Percentiles rank a stretch among this genome's conserved stretches.
These are phyloP conservation scores for Hiodon tergisus DNA, from an alignment of 2,113 vertebrate species.

Conservation along the genomic window DNA sequence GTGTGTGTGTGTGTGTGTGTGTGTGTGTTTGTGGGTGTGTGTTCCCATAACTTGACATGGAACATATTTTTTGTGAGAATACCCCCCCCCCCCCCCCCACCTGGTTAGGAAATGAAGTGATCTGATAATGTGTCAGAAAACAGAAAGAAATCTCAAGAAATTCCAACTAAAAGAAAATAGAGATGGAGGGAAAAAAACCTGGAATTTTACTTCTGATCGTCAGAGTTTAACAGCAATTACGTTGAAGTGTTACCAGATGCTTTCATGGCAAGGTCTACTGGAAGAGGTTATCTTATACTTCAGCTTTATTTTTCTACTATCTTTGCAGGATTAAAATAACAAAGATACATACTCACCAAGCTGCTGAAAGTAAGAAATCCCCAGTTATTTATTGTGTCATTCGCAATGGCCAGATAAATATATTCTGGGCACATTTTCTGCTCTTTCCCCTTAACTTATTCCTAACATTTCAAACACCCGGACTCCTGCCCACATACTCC, in stretches of 20 bases:
- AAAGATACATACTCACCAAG: background rate
- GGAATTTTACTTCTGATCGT: slow-evolving; percentile 44
- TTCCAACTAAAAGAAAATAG: slow-evolving; percentile 48
- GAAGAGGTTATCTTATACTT: slow-evolving; percentile 38
- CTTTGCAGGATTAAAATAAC: slow-evolving; percentile 23
- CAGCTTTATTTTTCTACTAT: slow-evolving; percentile 29
- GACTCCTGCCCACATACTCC: too few species aligned
- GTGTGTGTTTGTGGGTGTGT: too few species aligned
- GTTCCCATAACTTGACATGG: background rate
- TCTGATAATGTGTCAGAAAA: slow-evolving; percentile 20
- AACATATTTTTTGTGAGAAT: background rate
- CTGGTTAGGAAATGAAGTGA: slow-evolving; percentile 16
- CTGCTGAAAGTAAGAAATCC: slow-evolving; percentile 15
- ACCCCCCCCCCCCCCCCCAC: background rate
- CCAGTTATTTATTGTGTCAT: slow-evolving; percentile 16
- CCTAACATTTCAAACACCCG: background rate
- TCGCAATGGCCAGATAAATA: slow-evolving; percentile 8
- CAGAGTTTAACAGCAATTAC: slow-evolving; percentile 48
- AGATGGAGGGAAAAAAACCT: slow-evolving; percentile 30
- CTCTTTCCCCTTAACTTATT: background rate
- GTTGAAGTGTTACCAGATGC: slow-evolving; percentile 55
- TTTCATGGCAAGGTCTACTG: slow-evolving; percentile 33
- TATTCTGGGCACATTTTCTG: background rate
- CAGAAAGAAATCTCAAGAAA: slow-evolving; percentile 30
- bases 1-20: too few species aligned